Evolutionary conservation across 2,113 vertebrate genomes (phyloP).

Genomic region (Prunella himalayana): DNA sequence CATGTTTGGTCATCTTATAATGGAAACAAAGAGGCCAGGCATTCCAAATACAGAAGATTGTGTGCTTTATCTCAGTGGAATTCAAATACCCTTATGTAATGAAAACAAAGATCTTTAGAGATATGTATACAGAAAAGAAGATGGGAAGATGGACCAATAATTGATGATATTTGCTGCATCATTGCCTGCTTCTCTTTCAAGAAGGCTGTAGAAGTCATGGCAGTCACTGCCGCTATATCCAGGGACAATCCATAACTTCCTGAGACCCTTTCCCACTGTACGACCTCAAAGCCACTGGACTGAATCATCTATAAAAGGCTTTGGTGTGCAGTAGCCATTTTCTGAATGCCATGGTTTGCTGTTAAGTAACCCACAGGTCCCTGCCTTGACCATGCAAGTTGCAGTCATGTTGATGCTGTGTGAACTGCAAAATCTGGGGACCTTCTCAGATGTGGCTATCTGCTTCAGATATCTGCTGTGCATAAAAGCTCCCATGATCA

Average conservation of each 20-base stretch:
- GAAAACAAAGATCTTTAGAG: not conserved
- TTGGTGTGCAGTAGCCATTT: not conserved
- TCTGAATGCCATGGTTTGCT: not conserved
- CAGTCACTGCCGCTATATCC: not conserved
- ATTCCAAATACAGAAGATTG: not conserved
- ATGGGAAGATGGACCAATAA: not conserved
- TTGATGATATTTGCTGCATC: not conserved
- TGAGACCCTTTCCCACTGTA: not conserved
- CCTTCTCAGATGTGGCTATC: too few species aligned
- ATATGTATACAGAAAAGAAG: not conserved
- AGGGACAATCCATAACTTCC: not conserved
- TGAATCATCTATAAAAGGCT: not conserved
- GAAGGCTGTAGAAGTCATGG: not conserved
- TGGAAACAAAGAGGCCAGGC: not conserved
- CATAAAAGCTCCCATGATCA: too few species aligned
- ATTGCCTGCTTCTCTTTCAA: not conserved
- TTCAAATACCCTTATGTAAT: not conserved
- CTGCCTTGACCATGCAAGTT: not conserved
- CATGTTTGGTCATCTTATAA: not conserved
- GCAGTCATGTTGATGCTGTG: rapidly evolving
- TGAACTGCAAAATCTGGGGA: not conserved
- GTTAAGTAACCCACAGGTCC: not conserved
- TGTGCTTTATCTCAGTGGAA: not conserved
- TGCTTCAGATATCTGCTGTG: too few species aligned
- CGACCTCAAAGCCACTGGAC: not conserved